phyloP scores from a whole-genome alignment of 2,888 invertebrate species.

The Trissonchulus latispiculum region DNA sequence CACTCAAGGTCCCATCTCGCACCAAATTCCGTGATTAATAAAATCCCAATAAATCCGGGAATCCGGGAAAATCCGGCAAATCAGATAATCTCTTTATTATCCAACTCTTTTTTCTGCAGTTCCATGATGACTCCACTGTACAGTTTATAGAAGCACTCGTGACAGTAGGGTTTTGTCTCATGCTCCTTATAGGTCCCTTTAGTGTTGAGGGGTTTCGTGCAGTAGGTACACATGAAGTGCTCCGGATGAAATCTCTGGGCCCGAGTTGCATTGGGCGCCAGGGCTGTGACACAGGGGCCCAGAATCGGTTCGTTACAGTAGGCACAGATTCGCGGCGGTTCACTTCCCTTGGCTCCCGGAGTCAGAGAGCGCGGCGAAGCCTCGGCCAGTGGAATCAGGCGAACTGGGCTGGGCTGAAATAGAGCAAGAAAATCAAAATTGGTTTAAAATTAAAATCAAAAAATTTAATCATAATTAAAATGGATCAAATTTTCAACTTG shows the following conservation, averaged over 20 bases:
- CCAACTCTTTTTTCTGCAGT: background rate
- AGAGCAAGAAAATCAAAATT: too few relatives aligned
- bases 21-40: too few relatives aligned
- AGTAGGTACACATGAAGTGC: conserved; percentile 98
- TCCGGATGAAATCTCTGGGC: conserved; percentile 97
- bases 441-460: too few relatives aligned
- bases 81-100: too few relatives aligned
- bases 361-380: background rate
- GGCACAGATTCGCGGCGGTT: conserved; percentile 35
- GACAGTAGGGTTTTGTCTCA: conserved; percentile 97
- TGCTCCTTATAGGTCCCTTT: conserved; percentile 58
- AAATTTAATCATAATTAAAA: too few relatives aligned
- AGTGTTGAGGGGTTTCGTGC: conserved; percentile 57
- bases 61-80: too few relatives aligned
- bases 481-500: too few relatives aligned
- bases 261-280: conserved; percentile 67
- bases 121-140: conserved; percentile 59
- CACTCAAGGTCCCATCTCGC: too few relatives aligned
- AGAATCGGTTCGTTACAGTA: conserved; percentile 37
- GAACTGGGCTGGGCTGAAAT: background rate
- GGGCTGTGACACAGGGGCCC: conserved; percentile 38
- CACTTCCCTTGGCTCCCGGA: conserved; percentile 12
- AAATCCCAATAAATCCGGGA: too few relatives aligned
- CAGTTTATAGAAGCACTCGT: conserved; percentile 90
- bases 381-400: background rate